Percentiles rank a stretch among this genome's conserved stretches.
These are phyloP conservation scores for Lochmaea capreae DNA, from an alignment of 2,888 invertebrate genomes.

Conservation along the genomic window DNA sequence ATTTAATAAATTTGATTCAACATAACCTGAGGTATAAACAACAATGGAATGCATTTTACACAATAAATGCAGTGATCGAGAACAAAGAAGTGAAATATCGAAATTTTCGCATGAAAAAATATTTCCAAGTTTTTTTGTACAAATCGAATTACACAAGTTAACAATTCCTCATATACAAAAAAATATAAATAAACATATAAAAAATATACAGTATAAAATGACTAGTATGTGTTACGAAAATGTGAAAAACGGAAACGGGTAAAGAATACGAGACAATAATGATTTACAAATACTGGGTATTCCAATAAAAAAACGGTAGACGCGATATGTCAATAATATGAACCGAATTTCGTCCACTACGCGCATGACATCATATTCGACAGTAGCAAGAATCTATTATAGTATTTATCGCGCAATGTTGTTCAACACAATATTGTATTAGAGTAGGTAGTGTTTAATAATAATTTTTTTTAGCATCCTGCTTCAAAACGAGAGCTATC, in stretches of 20 bases:
- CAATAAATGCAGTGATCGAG: slow-evolving; percentile 36
- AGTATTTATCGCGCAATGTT: no score
- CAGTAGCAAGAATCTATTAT: no score
- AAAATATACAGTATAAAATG: slow-evolving; percentile 27
- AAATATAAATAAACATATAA: slow-evolving; percentile 27
- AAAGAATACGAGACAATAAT: neutral
- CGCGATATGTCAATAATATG: no score
- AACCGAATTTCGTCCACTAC: no score
- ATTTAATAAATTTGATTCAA: slow-evolving; percentile 39
- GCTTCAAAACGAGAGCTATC: no score
- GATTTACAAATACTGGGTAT: slow-evolving; percentile 7
- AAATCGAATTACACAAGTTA: neutral
- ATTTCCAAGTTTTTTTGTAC: slow-evolving; percentile 24
- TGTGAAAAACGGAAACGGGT: neutral
- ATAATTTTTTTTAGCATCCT: no score
- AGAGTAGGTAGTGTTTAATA: no score
- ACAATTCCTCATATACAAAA: neutral
- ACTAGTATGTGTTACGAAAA: slow-evolving; percentile 17
- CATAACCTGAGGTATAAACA: slow-evolving; percentile 38
- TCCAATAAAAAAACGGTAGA: neutral
- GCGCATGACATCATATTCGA: no score
- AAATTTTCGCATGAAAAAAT: slow-evolving; percentile 29
- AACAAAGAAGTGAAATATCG: slow-evolving; percentile 23
- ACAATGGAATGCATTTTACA: slow-evolving; percentile 43
- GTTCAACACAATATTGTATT: no score